Conservation (phyloP, 2,113 vertebrate genomes). For the Phodopus roborovskii region DNA sequence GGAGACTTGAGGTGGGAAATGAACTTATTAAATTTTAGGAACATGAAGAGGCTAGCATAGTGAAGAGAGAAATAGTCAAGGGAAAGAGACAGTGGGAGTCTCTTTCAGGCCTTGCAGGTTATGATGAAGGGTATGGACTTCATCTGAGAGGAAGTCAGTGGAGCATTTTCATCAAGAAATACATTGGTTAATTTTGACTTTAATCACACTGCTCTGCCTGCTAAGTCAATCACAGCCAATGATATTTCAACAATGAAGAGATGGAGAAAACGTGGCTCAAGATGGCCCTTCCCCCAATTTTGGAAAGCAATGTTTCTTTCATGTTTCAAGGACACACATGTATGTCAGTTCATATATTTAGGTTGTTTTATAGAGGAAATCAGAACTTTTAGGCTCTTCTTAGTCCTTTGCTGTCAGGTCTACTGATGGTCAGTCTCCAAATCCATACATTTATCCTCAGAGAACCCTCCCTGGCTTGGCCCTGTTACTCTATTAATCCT, state of each 20-base stretch:
- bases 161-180: conserved; percentile 15
- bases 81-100: not conserved
- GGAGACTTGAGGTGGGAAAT: not conserved
- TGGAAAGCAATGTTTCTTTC: not conserved
- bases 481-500: not conserved
- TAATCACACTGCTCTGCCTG: not conserved
- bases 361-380: conserved; percentile 32
- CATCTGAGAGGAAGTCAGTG: not conserved
- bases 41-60: not conserved
- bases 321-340: not conserved
- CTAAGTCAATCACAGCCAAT: not conserved
- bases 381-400: conserved; percentile 26
- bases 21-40: not conserved
- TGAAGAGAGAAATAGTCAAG: not conserved
- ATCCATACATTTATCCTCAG: not conserved
- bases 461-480: not conserved
- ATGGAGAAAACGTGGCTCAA: not conserved
- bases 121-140: not conserved
- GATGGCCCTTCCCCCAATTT: not conserved
- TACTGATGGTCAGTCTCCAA: not conserved
- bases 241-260: not conserved
- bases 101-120: not conserved
- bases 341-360: not conserved
- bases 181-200: conserved; percentile 23
- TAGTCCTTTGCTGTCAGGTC: not conserved